Base-by-base conservation (phyloP, 2,113 vertebrate species). In the Cyanocitta stelleri region DNA sequence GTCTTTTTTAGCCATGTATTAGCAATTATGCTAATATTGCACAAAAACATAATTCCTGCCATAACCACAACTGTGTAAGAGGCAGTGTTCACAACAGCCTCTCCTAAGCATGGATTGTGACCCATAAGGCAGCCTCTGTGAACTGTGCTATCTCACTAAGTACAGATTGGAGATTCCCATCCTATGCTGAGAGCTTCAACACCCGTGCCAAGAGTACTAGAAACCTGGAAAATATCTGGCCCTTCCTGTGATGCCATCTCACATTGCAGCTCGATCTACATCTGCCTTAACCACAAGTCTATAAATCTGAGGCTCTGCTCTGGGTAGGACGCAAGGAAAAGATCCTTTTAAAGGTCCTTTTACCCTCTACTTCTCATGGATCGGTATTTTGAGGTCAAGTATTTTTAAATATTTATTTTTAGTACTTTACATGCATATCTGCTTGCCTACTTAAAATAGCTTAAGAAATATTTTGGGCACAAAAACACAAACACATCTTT, bases 321-420 rank as follows among this genome's bases (percentile, higher is more conserved):
- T 33, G 43, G 11, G 33, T 41, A 89, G 35, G 37, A 62, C 66
- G 72, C n/a, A 87, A 82, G 89, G 21, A 85, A 91, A 94, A 95
- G 66, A 59, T 61, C 46, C 30, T 6, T 85, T 85, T 91, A 94
- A 90, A 80, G 30, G 39, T 63, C 59, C 41, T 91, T 94, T 93
- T 80, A 85, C 44, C 9, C 9, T 85, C 44, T 86, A 35, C 33
- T 86, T 69, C 37, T 86, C 39, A 41, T 55, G 56, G 51, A 63
- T 67, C 0, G 0, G 63, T 93, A 88, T 80, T 96, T 87, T 96
- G 87, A 96, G 94, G 95, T 90, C 46, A 92, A 64, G 35, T 96
- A 94, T 95, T 96, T 97, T 95, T 64, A 92, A 92, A 63, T 81
- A 90, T 49, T 90, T 95, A 78, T 95, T 97, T 96, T 93, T 95